Percentiles rank a stretch among this genome's conserved stretches.
These are phyloP conservation scores for Heliconius aoede DNA, from an alignment of 2,888 invertebrate species.

Conservation along the genomic window DNA sequence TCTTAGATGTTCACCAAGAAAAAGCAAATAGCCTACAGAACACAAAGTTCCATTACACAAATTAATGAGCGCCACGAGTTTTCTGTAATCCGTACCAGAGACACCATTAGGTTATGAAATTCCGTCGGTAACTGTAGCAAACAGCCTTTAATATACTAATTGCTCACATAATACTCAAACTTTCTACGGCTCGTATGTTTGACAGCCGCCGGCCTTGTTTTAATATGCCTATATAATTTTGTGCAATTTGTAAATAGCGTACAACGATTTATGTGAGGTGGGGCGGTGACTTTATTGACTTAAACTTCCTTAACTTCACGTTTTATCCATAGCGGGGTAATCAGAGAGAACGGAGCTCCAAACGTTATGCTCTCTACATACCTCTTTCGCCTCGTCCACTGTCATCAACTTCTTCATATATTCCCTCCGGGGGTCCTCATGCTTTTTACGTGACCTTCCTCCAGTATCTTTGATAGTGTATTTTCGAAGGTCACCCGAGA, in stretches of 20 bases:
- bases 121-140: slow-evolving; percentile 50
- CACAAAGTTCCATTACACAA: slow-evolving; percentile 48
- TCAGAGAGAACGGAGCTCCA: too few species aligned
- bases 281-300: not conserved
- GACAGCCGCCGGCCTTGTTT: slow-evolving; percentile 48
- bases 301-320: too few species aligned
- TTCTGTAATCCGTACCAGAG: slow-evolving; percentile 46
- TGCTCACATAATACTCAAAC: slow-evolving; percentile 53
- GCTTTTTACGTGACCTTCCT: too few species aligned
- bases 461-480: too few species aligned
- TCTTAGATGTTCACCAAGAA: not conserved
- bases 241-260: slow-evolving; percentile 8
- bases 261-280: not conserved
- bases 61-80: slow-evolving; percentile 48
- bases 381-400: too few species aligned
- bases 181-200: slow-evolving; percentile 49
- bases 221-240: slow-evolving; percentile 40
- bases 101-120: slow-evolving; percentile 52
- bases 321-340: too few species aligned
- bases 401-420: too few species aligned
- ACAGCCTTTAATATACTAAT: slow-evolving; percentile 55
- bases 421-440: too few species aligned
- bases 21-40: slow-evolving; percentile 12
- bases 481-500: too few species aligned
- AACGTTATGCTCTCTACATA: too few species aligned